Percentiles rank a stretch among this genome's conserved stretches.
Conservation (phyloP, 2,113 vertebrate genomes). For the Apodemus sylvaticus region DNA sequence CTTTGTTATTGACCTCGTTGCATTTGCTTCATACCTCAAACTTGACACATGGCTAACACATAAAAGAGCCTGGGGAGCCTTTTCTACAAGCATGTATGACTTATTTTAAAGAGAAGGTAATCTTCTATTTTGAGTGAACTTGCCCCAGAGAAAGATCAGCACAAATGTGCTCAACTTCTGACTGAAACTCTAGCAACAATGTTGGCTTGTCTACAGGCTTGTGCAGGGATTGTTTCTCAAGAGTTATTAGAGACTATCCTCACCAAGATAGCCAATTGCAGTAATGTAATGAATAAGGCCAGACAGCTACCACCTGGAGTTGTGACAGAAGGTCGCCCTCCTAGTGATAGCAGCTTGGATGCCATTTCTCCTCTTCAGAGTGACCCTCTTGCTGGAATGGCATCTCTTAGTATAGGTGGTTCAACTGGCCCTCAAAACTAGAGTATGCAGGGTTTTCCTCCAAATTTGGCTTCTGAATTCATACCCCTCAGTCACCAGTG, state of each 20-base stretch:
- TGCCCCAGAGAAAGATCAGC: constrained; percentile 98
- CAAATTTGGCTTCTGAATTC: constrained; percentile 95
- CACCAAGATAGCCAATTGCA: constrained; percentile 99
- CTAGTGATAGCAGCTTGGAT: constrained; percentile 97
- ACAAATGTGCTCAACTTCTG: constrained; percentile 98
- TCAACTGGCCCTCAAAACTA: constrained; percentile 95
- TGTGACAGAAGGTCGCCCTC: constrained; percentile 97
- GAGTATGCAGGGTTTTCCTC: constrained; percentile 97
- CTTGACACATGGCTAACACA: constrained; percentile 99
- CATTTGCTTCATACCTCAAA: constrained; percentile 99
- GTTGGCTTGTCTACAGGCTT: constrained; percentile 97
- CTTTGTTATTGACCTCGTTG: constrained; percentile 99
- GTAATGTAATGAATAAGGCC: constrained; percentile 99
- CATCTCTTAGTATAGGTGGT: constrained; percentile 93
- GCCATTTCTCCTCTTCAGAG: constrained; percentile 97
- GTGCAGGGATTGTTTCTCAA: constrained; percentile 97
- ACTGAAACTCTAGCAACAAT: constrained; percentile 98
- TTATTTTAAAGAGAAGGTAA: constrained; percentile 97
- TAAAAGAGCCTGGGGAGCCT: constrained; percentile 99
- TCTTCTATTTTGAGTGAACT: constrained; percentile 98
- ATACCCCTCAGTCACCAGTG: constrained; percentile 98
- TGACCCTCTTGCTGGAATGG: constrained; percentile 95
- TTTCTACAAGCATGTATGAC: constrained; percentile 99
- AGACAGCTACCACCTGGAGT: constrained; percentile 97
- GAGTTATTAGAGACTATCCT: constrained; percentile 98